These are phyloP conservation scores for Lepisosteus osseus DNA, from an alignment of 2,113 vertebrate species.

Conservation along the genomic window DNA sequence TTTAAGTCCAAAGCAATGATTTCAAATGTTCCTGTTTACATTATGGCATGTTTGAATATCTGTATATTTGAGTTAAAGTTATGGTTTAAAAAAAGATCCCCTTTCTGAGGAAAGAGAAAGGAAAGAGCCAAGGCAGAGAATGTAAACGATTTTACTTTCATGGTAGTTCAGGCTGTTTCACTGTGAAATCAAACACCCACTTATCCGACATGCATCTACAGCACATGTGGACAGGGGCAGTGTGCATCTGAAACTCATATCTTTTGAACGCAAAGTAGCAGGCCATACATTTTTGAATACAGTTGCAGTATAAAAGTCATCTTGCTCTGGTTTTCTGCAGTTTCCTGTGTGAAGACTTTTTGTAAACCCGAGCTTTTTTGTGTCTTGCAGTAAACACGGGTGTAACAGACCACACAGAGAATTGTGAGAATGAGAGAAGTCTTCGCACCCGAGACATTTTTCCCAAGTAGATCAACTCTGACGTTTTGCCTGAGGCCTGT, in stretches of 20 bases:
- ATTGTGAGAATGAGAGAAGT: no score
- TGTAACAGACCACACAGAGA: no score
- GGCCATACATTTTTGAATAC: conserved; percentile 4
- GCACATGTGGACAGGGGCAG: conserved; percentile 10
- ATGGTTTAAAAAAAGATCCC: conserved; percentile 32
- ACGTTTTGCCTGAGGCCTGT: no score
- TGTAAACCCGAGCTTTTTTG: no score
- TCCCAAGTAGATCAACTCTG: no score
- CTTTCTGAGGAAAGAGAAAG: conserved; percentile 30
- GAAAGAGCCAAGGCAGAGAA: conserved; percentile 28
- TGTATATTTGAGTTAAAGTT: conserved; percentile 33
- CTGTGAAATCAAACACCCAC: conserved; percentile 26
- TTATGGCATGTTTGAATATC: conserved; percentile 84
- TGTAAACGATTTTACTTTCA: conserved; percentile 43
- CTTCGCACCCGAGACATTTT: no score
- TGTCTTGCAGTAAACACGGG: no score
- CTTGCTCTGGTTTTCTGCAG: conserved; percentile 6
- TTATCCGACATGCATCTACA: conserved; percentile 11
- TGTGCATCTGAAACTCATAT: conserved; percentile 19
- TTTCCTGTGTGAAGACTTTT: no score
- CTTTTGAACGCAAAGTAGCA: conserved; percentile 2
- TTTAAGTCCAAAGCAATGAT: conserved; percentile 78
- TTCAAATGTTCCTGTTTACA: conserved; percentile 90
- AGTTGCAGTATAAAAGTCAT: conserved; percentile 4
- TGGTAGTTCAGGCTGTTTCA: conserved; percentile 33